Evolutionary conservation across 2,113 vertebrate species (phyloP).

Genomic region (Amphilophus citrinellus): DNA sequence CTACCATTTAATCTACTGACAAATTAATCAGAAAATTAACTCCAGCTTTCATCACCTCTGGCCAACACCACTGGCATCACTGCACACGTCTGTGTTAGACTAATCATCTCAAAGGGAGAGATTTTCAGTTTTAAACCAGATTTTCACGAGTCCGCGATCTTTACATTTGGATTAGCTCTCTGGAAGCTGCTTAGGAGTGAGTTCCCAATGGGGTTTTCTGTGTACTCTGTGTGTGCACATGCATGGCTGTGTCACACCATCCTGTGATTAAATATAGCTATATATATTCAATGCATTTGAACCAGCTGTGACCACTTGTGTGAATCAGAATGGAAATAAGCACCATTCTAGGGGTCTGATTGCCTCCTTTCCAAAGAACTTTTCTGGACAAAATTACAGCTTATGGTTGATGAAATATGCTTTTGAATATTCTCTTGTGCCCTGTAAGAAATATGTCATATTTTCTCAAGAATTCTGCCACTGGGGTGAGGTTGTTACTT

Average conservation of each 20-base stretch:
- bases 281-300: not conserved
- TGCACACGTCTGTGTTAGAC: constrained; percentile 17
- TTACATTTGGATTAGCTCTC: constrained; percentile 56
- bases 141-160: constrained; percentile 39
- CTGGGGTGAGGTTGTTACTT: not conserved
- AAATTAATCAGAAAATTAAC: not conserved
- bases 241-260: not conserved
- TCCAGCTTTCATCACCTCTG: not conserved
- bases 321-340: constrained; percentile 18
- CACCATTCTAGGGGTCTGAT: constrained; percentile 28
- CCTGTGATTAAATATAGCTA: not conserved
- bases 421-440: not conserved
- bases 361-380: constrained; percentile 14
- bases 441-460: not conserved
- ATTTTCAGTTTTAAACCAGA: constrained; percentile 48
- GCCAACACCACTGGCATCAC: not conserved
- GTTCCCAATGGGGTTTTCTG: constrained; percentile 3
- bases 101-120: constrained; percentile 40
- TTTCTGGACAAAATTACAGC: constrained; percentile 18
- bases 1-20: not conserved
- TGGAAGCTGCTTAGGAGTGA: constrained; percentile 55
- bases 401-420: not conserved
- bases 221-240: not conserved
- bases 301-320: constrained; percentile 11
- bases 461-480: not conserved